phyloP scores from a whole-genome alignment of 2,797 vertebrate species.

The Meda fulgida region DNA sequence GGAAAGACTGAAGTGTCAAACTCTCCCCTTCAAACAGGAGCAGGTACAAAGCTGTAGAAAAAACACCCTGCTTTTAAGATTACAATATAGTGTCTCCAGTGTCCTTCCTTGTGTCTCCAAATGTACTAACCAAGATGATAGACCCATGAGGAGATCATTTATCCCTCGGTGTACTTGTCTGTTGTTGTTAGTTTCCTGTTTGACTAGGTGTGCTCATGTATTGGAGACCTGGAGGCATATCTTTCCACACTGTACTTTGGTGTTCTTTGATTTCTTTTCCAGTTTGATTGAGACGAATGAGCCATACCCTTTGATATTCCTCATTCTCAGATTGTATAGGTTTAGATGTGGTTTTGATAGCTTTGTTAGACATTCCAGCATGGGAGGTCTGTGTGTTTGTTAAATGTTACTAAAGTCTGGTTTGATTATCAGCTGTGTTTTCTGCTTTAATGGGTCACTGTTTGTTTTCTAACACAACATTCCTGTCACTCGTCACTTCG shows the following conservation, averaged over 20 bases:
- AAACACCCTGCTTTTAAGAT: neutral
- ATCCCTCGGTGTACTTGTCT: neutral
- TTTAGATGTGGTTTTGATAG: constrained; percentile 39
- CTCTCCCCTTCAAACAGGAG: constrained; percentile 71
- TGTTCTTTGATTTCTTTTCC: constrained; percentile 13
- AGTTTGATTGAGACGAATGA: constrained; percentile 36
- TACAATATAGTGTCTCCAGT: neutral
- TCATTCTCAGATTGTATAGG: constrained; percentile 12
- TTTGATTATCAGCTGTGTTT: constrained; percentile 9
- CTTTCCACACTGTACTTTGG: constrained; percentile 14
- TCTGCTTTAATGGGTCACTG: neutral
- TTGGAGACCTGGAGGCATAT: neutral
- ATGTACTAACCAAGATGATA: neutral
- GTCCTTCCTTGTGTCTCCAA: neutral
- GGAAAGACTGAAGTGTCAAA: constrained; percentile 79
- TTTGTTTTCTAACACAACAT: constrained; percentile 33
- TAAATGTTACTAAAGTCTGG: constrained; percentile 4
- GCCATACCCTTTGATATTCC: neutral
- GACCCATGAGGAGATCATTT: neutral
- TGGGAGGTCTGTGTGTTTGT: constrained; percentile 53
- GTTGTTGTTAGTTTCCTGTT: constrained; percentile 22
- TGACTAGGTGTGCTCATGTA: neutral
- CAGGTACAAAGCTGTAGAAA: constrained; percentile 66
- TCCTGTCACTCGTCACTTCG: constrained; percentile 15
- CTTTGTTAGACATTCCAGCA: constrained; percentile 7